Evolutionary conservation across 2,888 invertebrate species (phyloP).

Genomic region (Stenoptilia bipunctidactyla): DNA sequence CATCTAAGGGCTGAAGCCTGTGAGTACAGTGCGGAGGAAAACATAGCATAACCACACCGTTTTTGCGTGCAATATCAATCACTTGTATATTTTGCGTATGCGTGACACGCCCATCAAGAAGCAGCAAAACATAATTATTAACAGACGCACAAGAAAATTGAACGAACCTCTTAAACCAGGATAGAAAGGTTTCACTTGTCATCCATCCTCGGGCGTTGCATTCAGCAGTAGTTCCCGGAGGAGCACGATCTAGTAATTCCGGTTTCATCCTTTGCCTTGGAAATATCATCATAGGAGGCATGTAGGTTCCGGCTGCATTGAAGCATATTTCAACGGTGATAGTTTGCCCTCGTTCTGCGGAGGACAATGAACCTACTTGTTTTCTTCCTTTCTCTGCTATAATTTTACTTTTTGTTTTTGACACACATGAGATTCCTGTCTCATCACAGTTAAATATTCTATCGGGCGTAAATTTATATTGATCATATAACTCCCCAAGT

Average conservation of each 20-base stretch:
- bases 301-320: conserved; percentile 19
- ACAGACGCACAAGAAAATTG: not conserved
- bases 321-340: conserved; percentile 22
- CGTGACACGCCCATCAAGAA: conserved; percentile 10
- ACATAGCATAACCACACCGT: conserved; percentile 16
- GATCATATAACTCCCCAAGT: conserved; percentile 13
- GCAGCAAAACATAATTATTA: conserved; percentile 5
- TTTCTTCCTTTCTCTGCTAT: conserved; percentile 15
- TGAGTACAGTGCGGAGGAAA: conserved; percentile 19
- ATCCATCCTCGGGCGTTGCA: conserved; percentile 19
- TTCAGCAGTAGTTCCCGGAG: conserved; percentile 12
- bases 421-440: conserved; percentile 21
- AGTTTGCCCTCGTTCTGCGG: conserved; percentile 22
- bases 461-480: conserved; percentile 18
- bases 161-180: conserved; percentile 15
- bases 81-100: conserved; percentile 12
- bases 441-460: conserved; percentile 25
- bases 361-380: conserved; percentile 21
- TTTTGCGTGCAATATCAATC: conserved; percentile 14
- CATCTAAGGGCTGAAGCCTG: conserved; percentile 13
- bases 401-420: conserved; percentile 12
- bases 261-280: conserved; percentile 20
- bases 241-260: not conserved
- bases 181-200: conserved; percentile 12
- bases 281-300: conserved; percentile 25